Conservation (phyloP, 2,113 vertebrate species). For the Brachypteracias leptosomus region DNA sequence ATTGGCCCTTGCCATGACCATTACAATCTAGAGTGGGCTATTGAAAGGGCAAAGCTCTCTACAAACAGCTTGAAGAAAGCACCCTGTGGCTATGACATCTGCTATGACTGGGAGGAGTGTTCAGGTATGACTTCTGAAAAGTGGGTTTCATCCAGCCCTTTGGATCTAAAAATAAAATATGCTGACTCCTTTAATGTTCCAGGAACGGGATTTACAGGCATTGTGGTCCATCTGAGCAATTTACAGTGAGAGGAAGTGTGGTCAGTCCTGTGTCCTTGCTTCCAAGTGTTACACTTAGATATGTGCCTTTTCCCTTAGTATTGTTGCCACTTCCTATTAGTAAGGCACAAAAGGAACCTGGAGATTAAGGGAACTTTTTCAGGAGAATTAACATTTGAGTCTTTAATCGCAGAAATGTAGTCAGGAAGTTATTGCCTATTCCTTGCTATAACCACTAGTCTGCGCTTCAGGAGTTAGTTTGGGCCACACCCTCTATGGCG, state of each 20-base stretch:
- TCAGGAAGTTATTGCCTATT: not conserved
- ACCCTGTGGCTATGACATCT: conserved; percentile 83
- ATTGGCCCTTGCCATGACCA: conserved; percentile 67
- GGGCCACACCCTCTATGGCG: not conserved
- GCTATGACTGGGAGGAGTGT: conserved; percentile 93
- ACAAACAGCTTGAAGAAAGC: conserved; percentile 75
- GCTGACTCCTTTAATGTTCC: not conserved
- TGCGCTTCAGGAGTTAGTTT: not conserved
- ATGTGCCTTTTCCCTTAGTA: not conserved
- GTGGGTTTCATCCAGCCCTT: not conserved
- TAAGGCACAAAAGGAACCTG: not conserved
- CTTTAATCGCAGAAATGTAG: not conserved
- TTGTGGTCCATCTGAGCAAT: not conserved
- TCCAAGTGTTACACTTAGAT: not conserved
- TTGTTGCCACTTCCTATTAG: not conserved
- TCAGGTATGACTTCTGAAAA: conserved; percentile 68
- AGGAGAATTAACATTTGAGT: not conserved
- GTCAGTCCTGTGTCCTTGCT: not conserved
- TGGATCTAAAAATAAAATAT: not conserved
- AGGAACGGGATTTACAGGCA: not conserved
- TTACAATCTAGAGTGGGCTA: conserved; percentile 76
- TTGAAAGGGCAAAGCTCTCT: conserved; percentile 80
- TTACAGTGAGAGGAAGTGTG: accelerated
- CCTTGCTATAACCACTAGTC: not conserved
- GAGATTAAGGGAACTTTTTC: not conserved